phyloP scores from a whole-genome alignment of 2,113 vertebrate genomes.

The Oreotragus oreotragus region DNA sequence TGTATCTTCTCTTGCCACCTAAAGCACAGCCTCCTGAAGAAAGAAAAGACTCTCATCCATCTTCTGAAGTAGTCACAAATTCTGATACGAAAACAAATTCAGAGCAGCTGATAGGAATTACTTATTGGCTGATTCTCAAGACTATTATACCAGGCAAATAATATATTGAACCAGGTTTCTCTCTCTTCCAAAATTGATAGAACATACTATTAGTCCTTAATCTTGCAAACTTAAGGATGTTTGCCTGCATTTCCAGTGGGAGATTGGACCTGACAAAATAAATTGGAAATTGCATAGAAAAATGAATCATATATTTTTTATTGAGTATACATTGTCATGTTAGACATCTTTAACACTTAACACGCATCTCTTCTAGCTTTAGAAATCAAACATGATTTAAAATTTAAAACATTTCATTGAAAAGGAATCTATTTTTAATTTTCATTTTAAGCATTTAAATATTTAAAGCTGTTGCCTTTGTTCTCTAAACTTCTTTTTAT shows the following conservation, averaged over 20 bases:
- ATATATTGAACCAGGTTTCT: background rate
- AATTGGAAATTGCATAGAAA: conserved; percentile 45
- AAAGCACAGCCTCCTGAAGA: background rate
- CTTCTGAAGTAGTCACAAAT: background rate
- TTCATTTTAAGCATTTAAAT: conserved; percentile 67
- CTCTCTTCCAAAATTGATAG: conserved; percentile 27
- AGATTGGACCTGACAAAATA: conserved; percentile 23
- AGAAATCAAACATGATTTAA: conserved; percentile 51
- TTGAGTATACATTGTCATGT: conserved; percentile 38
- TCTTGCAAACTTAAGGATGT: conserved; percentile 19
- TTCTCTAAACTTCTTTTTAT: conserved; percentile 44
- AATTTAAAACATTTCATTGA: conserved; percentile 60
- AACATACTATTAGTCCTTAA: conserved; percentile 5
- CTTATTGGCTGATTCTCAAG: conserved; percentile 21
- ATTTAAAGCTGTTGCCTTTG: conserved; percentile 54
- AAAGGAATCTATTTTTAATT: conserved; percentile 64
- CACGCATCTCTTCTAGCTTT: conserved; percentile 25
- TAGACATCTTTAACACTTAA: conserved; percentile 57
- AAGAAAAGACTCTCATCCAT: background rate
- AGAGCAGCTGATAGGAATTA: background rate
- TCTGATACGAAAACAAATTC: background rate
- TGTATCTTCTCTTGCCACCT: background rate
- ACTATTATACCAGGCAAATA: background rate
- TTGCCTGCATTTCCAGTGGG: conserved; percentile 6
- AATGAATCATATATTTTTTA: conserved; percentile 53